Conservation (phyloP, 2,113 vertebrate species). For the Amazona guildingii region DNA sequence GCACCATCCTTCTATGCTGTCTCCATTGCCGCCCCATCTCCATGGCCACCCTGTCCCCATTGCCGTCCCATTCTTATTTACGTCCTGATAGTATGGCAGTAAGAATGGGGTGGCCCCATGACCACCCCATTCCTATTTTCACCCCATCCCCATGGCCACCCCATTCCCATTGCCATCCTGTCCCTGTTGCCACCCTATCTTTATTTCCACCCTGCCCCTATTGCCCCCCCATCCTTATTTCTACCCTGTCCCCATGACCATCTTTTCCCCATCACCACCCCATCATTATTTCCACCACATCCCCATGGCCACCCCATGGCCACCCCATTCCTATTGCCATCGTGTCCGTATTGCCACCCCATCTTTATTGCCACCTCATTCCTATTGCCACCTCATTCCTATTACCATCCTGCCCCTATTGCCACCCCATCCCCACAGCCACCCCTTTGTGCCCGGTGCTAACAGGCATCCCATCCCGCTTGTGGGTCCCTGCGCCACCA, state of each 20-base stretch:
- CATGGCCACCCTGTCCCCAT: not conserved
- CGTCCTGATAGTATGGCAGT: not conserved
- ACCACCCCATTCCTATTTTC: not conserved
- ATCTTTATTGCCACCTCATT: rapidly evolving
- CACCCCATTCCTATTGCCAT: not conserved
- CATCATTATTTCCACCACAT: not conserved
- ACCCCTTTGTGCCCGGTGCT: conserved; percentile 39
- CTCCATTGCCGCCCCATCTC: not conserved
- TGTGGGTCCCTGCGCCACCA: conserved; percentile 53
- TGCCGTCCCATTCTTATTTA: not conserved
- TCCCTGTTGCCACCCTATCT: not conserved
- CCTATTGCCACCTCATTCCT: rapidly evolving
- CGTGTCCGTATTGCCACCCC: rapidly evolving
- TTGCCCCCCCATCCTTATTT: rapidly evolving
- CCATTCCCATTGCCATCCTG: rapidly evolving
- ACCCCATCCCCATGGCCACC: too few relatives aligned
- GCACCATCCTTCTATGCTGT: rapidly evolving
- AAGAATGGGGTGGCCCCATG: not conserved
- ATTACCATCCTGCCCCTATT: not conserved
- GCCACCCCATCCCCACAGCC: not conserved
- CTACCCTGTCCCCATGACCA: rapidly evolving
- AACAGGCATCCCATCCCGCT: conserved; percentile 52
- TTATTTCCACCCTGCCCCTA: rapidly evolving
- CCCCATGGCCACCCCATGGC: too few relatives aligned
- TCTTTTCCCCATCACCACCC: rapidly evolving